Conservation (phyloP, 2,113 vertebrate species). For the Ptychochromis oligacanthus region DNA sequence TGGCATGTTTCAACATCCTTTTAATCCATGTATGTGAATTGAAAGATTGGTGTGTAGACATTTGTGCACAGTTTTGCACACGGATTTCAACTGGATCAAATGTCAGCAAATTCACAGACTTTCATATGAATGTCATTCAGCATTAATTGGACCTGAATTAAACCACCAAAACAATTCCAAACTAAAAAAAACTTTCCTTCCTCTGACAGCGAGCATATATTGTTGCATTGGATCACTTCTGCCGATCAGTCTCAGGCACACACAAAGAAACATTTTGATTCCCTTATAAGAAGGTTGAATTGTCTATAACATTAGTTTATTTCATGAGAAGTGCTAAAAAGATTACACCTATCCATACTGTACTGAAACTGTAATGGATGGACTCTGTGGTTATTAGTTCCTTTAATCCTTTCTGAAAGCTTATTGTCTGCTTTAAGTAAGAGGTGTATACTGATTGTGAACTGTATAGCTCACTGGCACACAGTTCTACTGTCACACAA, state of each 20-base stretch:
- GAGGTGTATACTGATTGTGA: background rate
- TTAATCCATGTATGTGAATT: background rate
- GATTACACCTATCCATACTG: background rate
- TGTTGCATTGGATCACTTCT: too few relatives aligned
- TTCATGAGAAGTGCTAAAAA: background rate
- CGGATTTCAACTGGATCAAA: too few relatives aligned
- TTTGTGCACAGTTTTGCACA: background rate
- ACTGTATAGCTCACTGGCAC: background rate
- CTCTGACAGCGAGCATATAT: background rate
- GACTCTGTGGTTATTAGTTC: background rate
- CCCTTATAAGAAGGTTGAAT: background rate
- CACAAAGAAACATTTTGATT: background rate
- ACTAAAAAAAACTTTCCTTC: background rate
- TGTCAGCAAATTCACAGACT: background rate
- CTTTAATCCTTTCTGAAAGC: background rate
- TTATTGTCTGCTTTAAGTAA: background rate
- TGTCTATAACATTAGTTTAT: background rate
- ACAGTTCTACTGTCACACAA: background rate
- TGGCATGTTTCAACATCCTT: background rate
- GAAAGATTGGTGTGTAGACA: background rate
- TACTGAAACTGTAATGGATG: background rate
- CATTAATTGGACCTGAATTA: too few relatives aligned
- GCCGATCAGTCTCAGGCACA: background rate
- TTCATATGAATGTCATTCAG: background rate
- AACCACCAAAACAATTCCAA: background rate